Conservation (phyloP, 2,888 invertebrate genomes). For the Mechanitis messenoides region DNA sequence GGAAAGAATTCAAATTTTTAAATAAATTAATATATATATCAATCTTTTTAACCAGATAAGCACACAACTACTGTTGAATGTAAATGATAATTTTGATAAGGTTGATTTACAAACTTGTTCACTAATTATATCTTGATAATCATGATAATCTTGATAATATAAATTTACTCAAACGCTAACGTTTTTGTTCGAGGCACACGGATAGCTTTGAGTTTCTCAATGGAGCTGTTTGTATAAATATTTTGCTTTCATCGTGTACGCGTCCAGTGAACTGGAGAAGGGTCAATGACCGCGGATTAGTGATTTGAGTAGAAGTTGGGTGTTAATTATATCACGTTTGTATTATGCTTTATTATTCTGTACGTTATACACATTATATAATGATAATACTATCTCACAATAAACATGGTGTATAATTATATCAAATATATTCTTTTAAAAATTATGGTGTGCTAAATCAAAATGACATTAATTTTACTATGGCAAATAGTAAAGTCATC, state of each 20-base stretch:
- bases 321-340: not conserved
- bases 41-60: no score
- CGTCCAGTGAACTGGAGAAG: slow-evolving; percentile 1
- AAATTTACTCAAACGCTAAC: not conserved
- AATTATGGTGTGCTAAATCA: no score
- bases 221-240: slow-evolving; percentile 1
- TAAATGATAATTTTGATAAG: no score
- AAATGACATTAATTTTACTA: no score
- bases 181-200: not conserved
- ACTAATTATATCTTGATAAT: not conserved
- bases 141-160: not conserved
- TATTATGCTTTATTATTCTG: not conserved
- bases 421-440: no score
- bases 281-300: not conserved
- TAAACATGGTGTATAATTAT: no score
- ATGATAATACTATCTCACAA: no score
- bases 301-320: not conserved
- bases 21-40: no score
- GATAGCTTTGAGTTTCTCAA: not conserved
- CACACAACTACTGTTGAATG: no score
- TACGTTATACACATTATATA: no score
- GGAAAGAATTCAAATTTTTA: no score
- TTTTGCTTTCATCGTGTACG: not conserved
- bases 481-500: no score
- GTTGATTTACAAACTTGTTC: not conserved